These are phyloP conservation scores for Oreotragus oreotragus DNA, from an alignment of 2,113 vertebrate genomes.

Conservation along the genomic window DNA sequence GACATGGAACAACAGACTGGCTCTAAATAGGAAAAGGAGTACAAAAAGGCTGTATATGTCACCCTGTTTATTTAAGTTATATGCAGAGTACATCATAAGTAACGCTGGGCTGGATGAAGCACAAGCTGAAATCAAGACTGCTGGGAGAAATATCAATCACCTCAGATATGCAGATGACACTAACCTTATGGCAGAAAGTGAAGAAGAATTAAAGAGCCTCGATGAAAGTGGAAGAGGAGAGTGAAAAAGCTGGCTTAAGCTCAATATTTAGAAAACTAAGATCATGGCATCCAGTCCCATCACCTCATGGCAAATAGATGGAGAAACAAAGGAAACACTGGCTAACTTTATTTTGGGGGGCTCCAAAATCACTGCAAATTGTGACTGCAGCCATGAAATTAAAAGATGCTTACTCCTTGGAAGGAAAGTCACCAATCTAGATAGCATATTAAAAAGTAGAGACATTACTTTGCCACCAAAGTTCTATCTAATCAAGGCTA, in stretches of 20 bases:
- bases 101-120: accelerated
- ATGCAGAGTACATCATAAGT: neutral
- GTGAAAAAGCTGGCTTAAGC: neutral
- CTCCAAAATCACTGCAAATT: neutral
- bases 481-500: neutral
- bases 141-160: neutral
- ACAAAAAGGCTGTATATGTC: neutral
- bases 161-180: neutral
- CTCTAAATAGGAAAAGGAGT: neutral
- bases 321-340: neutral
- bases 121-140: neutral
- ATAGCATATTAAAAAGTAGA: neutral
- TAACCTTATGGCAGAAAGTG: neutral
- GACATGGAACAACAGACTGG: neutral
- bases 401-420: neutral
- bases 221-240: neutral
- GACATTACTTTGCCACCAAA: neutral
- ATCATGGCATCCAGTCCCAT: neutral
- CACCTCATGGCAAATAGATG: neutral
- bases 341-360: neutral
- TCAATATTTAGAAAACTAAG: neutral
- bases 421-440: neutral
- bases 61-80: neutral
- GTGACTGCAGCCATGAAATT: neutral
- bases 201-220: neutral